A percentile compares a stretch with the other conserved stretches of the same genome.
Evolutionary conservation across 2,797 vertebrate genomes (phyloP).

Genomic region (Amblyraja radiata): DNA sequence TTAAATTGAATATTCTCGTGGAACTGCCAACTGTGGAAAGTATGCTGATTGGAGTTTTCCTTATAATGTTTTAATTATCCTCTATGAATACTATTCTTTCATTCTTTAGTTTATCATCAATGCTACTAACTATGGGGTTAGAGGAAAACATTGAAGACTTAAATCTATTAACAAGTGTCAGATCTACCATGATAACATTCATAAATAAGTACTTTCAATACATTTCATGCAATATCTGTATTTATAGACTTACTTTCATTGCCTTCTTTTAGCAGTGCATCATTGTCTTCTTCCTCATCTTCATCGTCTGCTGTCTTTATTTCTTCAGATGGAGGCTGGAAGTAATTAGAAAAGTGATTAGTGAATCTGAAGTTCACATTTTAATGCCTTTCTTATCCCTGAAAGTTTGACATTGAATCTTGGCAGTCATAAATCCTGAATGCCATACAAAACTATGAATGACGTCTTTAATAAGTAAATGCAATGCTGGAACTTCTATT

Average conservation of each 20-base stretch:
- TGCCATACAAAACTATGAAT: not conserved
- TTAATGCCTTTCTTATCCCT: not conserved
- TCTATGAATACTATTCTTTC: not conserved
- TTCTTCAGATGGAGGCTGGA: constrained; percentile 89
- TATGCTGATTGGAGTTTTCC: not conserved
- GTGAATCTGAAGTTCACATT: not conserved
- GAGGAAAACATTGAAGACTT: not conserved
- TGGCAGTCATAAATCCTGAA: not conserved
- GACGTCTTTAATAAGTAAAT: not conserved
- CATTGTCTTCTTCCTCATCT: constrained; percentile 76
- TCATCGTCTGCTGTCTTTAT: constrained; percentile 98
- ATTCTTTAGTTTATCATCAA: not conserved
- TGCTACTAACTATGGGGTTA: not conserved
- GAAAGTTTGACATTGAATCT: not conserved
- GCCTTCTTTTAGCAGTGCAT: constrained; percentile 93
- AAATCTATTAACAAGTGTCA: not conserved
- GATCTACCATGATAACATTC: not conserved
- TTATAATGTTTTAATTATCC: not conserved
- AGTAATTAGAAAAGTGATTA: constrained; percentile 40
- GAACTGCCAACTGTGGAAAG: not conserved
- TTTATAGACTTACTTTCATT: constrained; percentile 78
- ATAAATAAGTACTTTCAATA: not conserved
- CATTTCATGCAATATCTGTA: not conserved
- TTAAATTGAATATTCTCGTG: not conserved
- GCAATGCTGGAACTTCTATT: not conserved